Evolutionary conservation across 2,113 vertebrate genomes (phyloP).

Genomic region (Riparia riparia): DNA sequence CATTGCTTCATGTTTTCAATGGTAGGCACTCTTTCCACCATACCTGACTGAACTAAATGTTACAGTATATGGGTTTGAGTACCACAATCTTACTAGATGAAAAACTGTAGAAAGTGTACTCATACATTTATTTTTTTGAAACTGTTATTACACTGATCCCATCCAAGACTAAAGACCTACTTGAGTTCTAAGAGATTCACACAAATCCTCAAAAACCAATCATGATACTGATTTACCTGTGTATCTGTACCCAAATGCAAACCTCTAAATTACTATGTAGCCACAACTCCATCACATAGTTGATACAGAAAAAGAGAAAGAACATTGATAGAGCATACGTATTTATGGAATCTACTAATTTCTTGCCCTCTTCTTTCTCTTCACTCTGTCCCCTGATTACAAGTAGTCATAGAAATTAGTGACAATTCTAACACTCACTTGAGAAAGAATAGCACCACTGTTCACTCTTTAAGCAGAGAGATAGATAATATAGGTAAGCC

Average conservation of each 20-base stretch:
- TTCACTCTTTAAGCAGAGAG: not conserved
- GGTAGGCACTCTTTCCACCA: not conserved
- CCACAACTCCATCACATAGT: not conserved
- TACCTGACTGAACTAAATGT: accelerated
- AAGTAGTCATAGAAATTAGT: not conserved
- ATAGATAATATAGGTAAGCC: not conserved
- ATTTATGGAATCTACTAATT: not conserved
- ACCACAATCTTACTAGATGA: not conserved
- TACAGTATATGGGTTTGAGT: not conserved
- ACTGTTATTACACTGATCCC: not conserved
- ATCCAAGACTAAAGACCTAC: not conserved
- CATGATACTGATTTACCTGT: not conserved
- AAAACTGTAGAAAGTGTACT: not conserved
- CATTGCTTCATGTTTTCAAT: not conserved
- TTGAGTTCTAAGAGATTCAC: not conserved
- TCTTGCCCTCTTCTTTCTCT: not conserved
- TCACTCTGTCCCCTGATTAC: not conserved
- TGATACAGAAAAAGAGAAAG: not conserved
- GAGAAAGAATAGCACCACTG: not conserved
- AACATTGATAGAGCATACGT: not conserved
- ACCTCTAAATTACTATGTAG: not conserved
- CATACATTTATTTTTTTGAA: not conserved
- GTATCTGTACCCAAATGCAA: not conserved
- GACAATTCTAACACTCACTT: not conserved
- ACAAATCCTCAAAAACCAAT: not conserved